Conservation (phyloP, 2,797 vertebrate species). For the Calcarius lapponicus region DNA sequence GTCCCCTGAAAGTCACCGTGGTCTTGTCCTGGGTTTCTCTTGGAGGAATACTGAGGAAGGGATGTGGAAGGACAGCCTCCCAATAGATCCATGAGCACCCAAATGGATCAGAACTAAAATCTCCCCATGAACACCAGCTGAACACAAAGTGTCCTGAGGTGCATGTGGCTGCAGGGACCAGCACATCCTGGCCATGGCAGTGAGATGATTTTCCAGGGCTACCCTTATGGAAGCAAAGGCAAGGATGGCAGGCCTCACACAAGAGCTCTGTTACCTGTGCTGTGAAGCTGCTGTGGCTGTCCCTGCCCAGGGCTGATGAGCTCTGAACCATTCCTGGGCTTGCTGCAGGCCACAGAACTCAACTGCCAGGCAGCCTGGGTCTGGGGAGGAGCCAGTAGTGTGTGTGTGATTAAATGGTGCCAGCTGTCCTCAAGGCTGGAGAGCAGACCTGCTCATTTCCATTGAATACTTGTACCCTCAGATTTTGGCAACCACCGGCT, state of each 20-base stretch:
- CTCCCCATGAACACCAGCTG: not conserved
- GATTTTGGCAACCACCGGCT: not conserved
- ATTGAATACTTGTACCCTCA: not conserved
- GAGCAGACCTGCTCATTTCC: not conserved
- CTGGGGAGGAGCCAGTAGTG: not conserved
- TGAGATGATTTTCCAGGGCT: not conserved
- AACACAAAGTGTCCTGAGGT: not conserved
- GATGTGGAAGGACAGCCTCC: not conserved
- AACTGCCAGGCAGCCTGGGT: not conserved
- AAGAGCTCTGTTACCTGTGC: not conserved
- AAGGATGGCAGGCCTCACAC: not conserved
- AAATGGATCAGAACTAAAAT: not conserved
- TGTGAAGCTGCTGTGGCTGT: not conserved
- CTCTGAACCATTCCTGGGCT: not conserved
- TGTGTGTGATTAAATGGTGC: not conserved
- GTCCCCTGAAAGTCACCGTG: not conserved
- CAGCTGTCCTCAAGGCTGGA: not conserved
- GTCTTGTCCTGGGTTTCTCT: not conserved
- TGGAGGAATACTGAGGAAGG: not conserved
- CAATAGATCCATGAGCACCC: accelerated
- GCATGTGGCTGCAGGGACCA: not conserved
- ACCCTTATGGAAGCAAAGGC: not conserved
- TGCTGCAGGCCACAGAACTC: not conserved
- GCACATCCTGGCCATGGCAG: not conserved
- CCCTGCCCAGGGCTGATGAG: not conserved